These are phyloP conservation scores for Cerastis rubricosa DNA, from an alignment of 2,888 invertebrate genomes.

Conservation along the genomic window DNA sequence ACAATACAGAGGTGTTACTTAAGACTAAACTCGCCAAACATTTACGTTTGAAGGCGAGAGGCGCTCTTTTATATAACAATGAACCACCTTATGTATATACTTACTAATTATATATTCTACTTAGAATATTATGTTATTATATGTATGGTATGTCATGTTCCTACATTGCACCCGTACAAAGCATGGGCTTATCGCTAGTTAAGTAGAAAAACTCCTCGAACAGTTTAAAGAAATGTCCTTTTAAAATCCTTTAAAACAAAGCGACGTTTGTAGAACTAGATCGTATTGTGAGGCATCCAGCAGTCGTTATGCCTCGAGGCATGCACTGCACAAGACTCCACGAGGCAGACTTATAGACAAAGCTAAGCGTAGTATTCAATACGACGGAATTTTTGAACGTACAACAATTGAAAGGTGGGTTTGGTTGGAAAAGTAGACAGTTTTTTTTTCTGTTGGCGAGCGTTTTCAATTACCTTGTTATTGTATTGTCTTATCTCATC, in stretches of 20 bases:
- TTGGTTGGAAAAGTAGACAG: conserved; percentile 9
- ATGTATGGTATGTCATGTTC: too few species aligned
- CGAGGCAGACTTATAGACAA: conserved; percentile 14
- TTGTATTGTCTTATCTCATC: neutral
- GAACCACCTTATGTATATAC: too few species aligned
- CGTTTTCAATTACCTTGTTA: neutral
- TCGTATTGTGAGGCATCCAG: conserved; percentile 37
- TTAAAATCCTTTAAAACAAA: conserved; percentile 37
- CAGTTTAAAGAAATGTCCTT: neutral
- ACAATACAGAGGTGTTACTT: too few species aligned
- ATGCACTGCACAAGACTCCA: conserved; percentile 1
- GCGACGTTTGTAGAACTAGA: conserved; percentile 15
- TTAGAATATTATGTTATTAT: too few species aligned
- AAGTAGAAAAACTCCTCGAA: neutral
- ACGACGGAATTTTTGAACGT: conserved; percentile 17
- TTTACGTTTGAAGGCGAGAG: too few species aligned
- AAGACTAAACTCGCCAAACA: too few species aligned
- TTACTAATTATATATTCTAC: too few species aligned
- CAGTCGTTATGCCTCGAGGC: conserved; percentile 38
- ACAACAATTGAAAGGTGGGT: neutral
- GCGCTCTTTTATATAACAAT: too few species aligned
- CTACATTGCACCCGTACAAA: too few species aligned
- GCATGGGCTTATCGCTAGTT: neutral
- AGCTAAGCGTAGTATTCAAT: conserved; percentile 14
- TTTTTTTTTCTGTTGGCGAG: neutral